Percentiles rank a stretch among this genome's conserved stretches.
Conservation (phyloP, 2,113 vertebrate species). For the Marmota flaviventris region DNA sequence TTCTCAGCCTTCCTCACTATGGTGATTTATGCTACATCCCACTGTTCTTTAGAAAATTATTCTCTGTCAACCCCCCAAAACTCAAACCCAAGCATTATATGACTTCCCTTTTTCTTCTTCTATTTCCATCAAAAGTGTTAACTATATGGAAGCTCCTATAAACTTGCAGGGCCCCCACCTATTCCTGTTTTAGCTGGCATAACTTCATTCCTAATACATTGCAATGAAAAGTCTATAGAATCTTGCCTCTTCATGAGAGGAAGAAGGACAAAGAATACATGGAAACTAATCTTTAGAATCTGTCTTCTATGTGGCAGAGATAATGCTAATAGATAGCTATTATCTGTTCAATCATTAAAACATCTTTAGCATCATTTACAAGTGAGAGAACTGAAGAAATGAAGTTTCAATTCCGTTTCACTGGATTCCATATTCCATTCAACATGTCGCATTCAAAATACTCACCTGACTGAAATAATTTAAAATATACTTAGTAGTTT, state of each 20-base stretch:
- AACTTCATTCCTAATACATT: slow-evolving; percentile 11
- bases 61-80: background rate
- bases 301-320: background rate
- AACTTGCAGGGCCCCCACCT: background rate
- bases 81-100: background rate
- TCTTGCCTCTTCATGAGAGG: background rate
- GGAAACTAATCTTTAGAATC: background rate
- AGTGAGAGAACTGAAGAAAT: background rate
- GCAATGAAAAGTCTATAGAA: background rate
- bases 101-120: background rate
- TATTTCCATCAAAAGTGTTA: background rate
- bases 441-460: background rate
- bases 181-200: background rate
- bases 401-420: background rate
- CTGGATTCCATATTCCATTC: background rate
- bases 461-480: background rate
- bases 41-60: background rate
- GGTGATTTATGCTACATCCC: background rate
- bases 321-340: slow-evolving; percentile 15
- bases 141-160: background rate
- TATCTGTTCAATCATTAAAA: slow-evolving; percentile 26
- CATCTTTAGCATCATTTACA: slow-evolving; percentile 6
- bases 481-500: slow-evolving; percentile 34
- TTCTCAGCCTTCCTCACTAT: background rate
- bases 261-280: slow-evolving; percentile 1